A percentile compares a stretch with the other conserved stretches of the same genome.
phyloP scores from a whole-genome alignment of 2,113 vertebrate genomes.

The Chionis minor region DNA sequence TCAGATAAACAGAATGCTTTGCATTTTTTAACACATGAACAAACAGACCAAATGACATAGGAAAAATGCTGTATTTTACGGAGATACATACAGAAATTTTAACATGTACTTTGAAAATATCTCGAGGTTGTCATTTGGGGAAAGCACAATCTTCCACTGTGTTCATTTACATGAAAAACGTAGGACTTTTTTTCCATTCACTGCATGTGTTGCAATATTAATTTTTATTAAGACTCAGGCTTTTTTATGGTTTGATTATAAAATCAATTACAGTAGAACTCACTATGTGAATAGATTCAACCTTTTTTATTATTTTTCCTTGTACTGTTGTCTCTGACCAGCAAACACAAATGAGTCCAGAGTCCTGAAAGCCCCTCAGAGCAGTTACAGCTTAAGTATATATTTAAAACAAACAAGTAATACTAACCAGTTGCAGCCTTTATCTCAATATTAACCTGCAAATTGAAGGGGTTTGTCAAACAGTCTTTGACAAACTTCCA shows the following conservation, averaged over 20 bases:
- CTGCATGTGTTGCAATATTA: background rate
- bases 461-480: background rate
- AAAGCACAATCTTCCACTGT: background rate
- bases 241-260: background rate
- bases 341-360: background rate
- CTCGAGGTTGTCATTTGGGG: background rate
- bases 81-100: background rate
- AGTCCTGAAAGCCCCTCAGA: background rate
- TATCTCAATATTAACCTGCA: background rate
- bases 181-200: background rate
- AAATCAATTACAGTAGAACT: background rate
- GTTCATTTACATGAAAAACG: background rate
- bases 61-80: conserved; percentile 7
- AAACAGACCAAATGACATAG: background rate
- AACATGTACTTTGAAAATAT: background rate
- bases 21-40: conserved; percentile 7
- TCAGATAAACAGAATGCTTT: conserved; percentile 33
- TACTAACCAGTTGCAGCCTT: background rate
- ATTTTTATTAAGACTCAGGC: background rate
- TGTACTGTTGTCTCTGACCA: background rate
- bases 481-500: background rate
- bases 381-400: background rate
- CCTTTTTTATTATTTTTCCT: background rate
- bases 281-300: background rate
- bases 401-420: background rate